A percentile compares a stretch with the other conserved stretches of the same genome.
Conservation (phyloP, 2,113 vertebrate genomes). For the Okapia johnstoni region DNA sequence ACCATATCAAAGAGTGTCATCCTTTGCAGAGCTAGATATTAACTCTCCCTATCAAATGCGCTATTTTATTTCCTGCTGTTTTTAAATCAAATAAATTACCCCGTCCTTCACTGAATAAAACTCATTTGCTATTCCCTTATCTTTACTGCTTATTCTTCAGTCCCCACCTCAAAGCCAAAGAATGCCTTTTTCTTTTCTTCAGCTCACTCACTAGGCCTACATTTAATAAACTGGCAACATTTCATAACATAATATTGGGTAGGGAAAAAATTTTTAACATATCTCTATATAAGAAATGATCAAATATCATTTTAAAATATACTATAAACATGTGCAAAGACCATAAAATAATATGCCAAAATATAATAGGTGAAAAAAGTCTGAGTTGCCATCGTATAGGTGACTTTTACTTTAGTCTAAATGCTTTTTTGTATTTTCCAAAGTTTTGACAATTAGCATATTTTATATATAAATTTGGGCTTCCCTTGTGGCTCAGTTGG, state of each 20-base stretch:
- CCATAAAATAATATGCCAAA: background rate
- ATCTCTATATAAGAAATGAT: background rate
- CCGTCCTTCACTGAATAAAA: background rate
- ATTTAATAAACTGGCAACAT: background rate
- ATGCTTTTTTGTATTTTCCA: background rate
- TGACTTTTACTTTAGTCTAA: background rate
- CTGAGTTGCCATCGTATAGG: background rate
- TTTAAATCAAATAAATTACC: background rate
- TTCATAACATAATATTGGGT: background rate
- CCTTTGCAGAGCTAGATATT: background rate
- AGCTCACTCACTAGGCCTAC: background rate
- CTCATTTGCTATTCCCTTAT: background rate
- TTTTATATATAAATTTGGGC: background rate
- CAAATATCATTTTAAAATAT: background rate
- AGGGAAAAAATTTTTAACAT: background rate
- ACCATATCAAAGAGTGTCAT: background rate
- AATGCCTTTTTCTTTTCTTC: background rate
- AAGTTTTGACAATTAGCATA: background rate
- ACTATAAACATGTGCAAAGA: background rate
- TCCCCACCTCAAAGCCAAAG: background rate
- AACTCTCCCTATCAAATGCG: background rate
- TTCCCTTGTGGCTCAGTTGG: background rate
- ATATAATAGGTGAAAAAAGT: background rate
- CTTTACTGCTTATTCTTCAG: background rate
- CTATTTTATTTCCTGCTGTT: background rate